Conservation (phyloP, 2,888 invertebrate genomes). For the Xylota sylvarum region DNA sequence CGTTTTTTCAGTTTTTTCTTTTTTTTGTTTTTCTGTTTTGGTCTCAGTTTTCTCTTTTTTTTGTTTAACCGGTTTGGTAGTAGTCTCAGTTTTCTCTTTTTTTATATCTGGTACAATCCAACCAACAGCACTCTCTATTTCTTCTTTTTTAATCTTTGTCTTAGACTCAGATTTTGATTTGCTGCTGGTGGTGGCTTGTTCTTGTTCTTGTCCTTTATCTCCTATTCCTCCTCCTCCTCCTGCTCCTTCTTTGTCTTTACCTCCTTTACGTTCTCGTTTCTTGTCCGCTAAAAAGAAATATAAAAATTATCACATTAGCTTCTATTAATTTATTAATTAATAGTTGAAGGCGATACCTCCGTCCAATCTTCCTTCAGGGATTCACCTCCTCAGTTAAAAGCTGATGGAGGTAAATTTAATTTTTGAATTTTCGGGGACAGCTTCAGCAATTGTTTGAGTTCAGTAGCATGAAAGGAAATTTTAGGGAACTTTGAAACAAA, state of each 20-base stretch:
- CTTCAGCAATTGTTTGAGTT: slow-evolving; percentile 21
- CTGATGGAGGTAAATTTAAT: slow-evolving; percentile 24
- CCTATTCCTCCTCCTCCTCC: background rate
- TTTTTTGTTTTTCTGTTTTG: too few species aligned
- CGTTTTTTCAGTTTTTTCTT: too few species aligned
- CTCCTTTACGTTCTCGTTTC: background rate
- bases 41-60: too few species aligned
- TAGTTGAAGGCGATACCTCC: slow-evolving; percentile 35
- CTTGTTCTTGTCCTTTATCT: too few species aligned
- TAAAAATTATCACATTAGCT: background rate
- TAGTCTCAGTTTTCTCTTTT: too few species aligned
- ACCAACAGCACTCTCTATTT: too few species aligned
- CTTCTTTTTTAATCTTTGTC: too few species aligned
- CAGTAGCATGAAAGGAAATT: slow-evolving; percentile 40
- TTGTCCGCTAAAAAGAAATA: slow-evolving; percentile 6
- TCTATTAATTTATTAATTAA: background rate
- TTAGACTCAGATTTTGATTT: too few species aligned
- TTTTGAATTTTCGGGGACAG: slow-evolving; percentile 6
- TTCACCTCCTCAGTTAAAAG: slow-evolving; percentile 18
- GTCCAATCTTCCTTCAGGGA: slow-evolving; percentile 26
- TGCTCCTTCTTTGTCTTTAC: background rate
- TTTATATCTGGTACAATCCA: too few species aligned
- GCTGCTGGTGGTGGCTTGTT: too few species aligned
- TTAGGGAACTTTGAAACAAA: slow-evolving; percentile 28
- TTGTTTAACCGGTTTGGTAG: too few species aligned